Conservation (phyloP, 2,113 vertebrate species). For the Chiloscyllium plagiosum region DNA sequence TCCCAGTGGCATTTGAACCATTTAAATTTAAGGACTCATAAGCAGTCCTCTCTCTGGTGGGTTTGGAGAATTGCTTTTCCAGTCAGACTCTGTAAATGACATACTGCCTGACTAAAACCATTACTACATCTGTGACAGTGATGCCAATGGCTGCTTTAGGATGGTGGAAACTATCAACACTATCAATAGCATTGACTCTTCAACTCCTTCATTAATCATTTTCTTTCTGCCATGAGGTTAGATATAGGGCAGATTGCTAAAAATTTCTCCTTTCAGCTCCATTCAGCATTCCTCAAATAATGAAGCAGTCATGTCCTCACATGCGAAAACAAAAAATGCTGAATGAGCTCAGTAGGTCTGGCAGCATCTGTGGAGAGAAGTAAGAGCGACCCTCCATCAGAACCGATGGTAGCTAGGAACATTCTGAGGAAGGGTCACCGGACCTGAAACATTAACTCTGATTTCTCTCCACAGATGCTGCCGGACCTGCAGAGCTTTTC, state of each 20-base stretch:
- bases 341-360: too few species aligned
- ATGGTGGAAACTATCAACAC: not conserved
- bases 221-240: not conserved
- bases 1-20: not conserved
- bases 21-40: constrained; percentile 1
- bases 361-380: too few species aligned
- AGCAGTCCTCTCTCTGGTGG: not conserved
- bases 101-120: constrained; percentile 3
- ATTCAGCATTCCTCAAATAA: not conserved
- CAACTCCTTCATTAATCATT: not conserved
- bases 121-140: not conserved
- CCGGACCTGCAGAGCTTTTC: too few species aligned
- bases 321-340: not conserved
- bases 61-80: not conserved
- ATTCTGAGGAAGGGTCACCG: too few species aligned
- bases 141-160: not conserved
- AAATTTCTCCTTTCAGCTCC: not conserved
- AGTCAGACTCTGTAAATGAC: not conserved
- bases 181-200: not conserved
- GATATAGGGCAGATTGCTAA: not conserved
- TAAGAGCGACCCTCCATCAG: too few species aligned
- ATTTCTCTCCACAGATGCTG: too few species aligned
- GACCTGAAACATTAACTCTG: too few species aligned
- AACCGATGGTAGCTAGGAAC: too few species aligned
- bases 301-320: not conserved